These are phyloP conservation scores for Porites australiensis DNA, from an alignment of 64 coral and sea anemone species.

Conservation along the genomic window DNA sequence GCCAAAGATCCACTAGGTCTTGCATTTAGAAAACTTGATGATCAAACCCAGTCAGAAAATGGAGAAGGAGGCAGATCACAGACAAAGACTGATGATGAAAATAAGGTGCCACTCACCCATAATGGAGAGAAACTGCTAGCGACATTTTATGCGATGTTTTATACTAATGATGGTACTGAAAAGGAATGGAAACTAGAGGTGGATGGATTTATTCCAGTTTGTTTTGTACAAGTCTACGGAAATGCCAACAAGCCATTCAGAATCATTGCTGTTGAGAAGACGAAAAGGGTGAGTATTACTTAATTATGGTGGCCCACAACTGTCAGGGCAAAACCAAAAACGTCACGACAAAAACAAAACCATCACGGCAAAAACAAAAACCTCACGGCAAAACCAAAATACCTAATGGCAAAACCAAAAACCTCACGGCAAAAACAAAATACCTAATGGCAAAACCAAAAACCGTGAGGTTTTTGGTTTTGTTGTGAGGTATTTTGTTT, in stretches of 20 bases:
- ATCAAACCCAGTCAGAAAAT: neutral
- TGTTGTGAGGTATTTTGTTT: too few species aligned
- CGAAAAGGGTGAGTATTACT: conserved; percentile 69
- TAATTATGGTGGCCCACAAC: too few species aligned
- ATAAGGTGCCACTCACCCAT: conserved; percentile 61
- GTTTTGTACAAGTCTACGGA: conserved; percentile 83
- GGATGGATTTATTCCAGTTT: conserved; percentile 85
- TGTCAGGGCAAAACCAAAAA: too few species aligned
- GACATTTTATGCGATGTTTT: conserved; percentile 92
- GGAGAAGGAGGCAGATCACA: neutral
- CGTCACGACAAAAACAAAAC: too few species aligned
- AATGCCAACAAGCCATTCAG: conserved; percentile 90
- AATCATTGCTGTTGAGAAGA: conserved; percentile 77
- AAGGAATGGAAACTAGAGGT: conserved; percentile 83
- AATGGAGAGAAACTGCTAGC: conserved; percentile 71
- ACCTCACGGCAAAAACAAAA: too few species aligned
- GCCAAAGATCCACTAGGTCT: conserved; percentile 76
- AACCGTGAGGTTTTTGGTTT: too few species aligned
- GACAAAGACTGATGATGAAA: conserved; percentile 10
- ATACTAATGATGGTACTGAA: conserved; percentile 64
- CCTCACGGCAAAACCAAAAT: too few species aligned
- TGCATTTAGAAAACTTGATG: conserved; percentile 67
- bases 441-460: too few species aligned
- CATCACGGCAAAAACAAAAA: too few species aligned
- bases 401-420: too few species aligned